Evolutionary conservation across 2,888 invertebrate genomes (phyloP).

Genomic region (Eustalomyia histrio): DNA sequence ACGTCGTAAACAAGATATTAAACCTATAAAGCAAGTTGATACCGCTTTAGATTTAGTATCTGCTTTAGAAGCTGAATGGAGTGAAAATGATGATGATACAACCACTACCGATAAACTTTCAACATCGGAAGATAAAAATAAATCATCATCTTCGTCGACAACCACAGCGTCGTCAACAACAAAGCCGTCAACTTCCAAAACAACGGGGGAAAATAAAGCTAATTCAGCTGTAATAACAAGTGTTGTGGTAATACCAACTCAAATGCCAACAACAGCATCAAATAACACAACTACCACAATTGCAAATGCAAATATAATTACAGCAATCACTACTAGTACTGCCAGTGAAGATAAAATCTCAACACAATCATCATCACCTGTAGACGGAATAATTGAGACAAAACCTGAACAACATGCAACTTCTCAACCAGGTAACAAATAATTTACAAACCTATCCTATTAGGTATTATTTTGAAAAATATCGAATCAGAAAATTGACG

Average conservation of each 20-base stretch:
- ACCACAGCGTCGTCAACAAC: neutral
- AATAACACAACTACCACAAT: neutral
- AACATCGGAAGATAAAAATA: slow-evolving; percentile 23
- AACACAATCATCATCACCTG: slow-evolving; percentile 55
- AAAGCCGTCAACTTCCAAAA: neutral
- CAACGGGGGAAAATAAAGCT: slow-evolving; percentile 40
- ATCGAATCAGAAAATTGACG: too few relatives aligned
- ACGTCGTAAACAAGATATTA: slow-evolving; percentile 72
- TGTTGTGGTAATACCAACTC: slow-evolving; percentile 54
- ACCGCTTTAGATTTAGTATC: slow-evolving; percentile 71
- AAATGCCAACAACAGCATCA: neutral
- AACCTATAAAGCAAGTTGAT: slow-evolving; percentile 63
- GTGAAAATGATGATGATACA: slow-evolving; percentile 74
- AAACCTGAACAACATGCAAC: slow-evolving; percentile 36
- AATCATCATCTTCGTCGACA: neutral
- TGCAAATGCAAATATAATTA: slow-evolving; percentile 16
- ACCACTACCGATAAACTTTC: slow-evolving; percentile 34
- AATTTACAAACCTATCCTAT: neutral
- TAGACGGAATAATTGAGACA: slow-evolving; percentile 50
- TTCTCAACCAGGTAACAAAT: slow-evolving; percentile 46
- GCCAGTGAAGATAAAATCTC: slow-evolving; percentile 28
- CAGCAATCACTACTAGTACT: neutral
- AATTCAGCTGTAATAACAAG: slow-evolving; percentile 57
- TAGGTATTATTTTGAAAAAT: too few relatives aligned
- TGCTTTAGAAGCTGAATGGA: slow-evolving; percentile 78